Base-by-base conservation (phyloP, 1,140 invertebrate genomes). In the Lethrus apterus region DNA sequence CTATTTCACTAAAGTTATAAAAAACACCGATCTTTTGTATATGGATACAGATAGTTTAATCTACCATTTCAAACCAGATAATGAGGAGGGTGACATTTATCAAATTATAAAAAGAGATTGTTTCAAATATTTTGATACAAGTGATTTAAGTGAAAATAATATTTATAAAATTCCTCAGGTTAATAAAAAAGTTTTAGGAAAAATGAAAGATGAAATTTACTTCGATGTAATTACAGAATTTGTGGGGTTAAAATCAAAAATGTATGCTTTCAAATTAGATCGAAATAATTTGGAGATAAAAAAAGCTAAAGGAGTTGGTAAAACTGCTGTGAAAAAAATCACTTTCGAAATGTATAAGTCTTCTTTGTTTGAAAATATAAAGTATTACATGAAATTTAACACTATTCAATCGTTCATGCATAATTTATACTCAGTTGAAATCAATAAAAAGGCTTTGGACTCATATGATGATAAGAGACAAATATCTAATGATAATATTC, bases 161-260 rank as follows among this genome's bases (percentile, higher is more conserved):
- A 26, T 26, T 8, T 57, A 51, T 35, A 24, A 34, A 7, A 60
- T 58, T 4, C 50, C 53, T 7, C 20, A 13, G 24, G 48, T 45
- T 29, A 71, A 72, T 48, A 70, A 70, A 52, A 73, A 73, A 45
- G 63, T 69, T 5, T 14, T 68, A 10, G 68, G 71, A 5, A 65
- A 70, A 57, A 65, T 73, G 45, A 75, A 71, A 58, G 69, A 57
- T 50, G 51, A 54, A 26, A 44, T 35, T 33, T 29, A 40, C 36
- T 51, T 52, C 14, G 11, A 7, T 8, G 17, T 53, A 14, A 48
- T 57, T 31, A 35, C 3, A n/a, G 35, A 52, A 36, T 59, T 55
- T 52, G 40, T 59, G 18, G 57, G 55, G 10, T 42, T 59, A 18
- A 55, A 57, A 40, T 43, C 62, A 14, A 74, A 73, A 55, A 57